These are phyloP conservation scores for Drosophila atripex DNA, from an alignment of 2,888 invertebrate genomes.

Conservation along the genomic window DNA sequence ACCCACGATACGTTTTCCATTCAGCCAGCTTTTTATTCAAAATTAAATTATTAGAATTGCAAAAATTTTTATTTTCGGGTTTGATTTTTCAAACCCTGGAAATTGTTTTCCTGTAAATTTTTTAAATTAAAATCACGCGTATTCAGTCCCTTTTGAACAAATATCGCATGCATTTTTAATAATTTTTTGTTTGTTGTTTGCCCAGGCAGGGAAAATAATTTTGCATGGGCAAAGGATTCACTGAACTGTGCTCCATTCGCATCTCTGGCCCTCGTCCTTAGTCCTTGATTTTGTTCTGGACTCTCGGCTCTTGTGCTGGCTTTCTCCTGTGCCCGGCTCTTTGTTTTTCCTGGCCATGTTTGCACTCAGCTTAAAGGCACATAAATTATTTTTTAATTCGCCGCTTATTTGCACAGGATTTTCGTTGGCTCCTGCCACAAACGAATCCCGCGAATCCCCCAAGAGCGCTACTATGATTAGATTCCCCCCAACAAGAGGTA, in stretches of 20 bases:
- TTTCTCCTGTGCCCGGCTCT: constrained; percentile 17
- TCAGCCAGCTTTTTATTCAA: constrained; percentile 14
- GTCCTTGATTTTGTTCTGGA: constrained; percentile 22
- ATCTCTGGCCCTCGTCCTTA: constrained; percentile 18
- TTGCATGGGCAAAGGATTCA: constrained; percentile 67
- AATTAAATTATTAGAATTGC: constrained; percentile 15
- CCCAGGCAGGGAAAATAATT: constrained; percentile 70
- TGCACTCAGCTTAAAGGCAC: constrained; percentile 61
- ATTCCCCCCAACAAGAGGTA: constrained; percentile 10
- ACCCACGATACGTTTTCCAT: background rate
- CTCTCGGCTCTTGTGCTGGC: constrained; percentile 9
- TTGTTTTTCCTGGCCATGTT: constrained; percentile 26
- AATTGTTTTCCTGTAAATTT: too few species aligned
- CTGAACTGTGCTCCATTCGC: constrained; percentile 66
- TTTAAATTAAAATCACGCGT: constrained; percentile 67
- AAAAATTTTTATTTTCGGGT: background rate
- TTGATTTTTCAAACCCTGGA: constrained; percentile 58
- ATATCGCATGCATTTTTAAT: constrained; percentile 71
- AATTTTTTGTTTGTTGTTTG: constrained; percentile 75
- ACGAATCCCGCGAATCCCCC: constrained; percentile 9
- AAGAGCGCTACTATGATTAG: constrained; percentile 53
- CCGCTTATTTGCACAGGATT: constrained; percentile 65
- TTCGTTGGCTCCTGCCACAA: constrained; percentile 25
- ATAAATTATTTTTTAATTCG: constrained; percentile 74
- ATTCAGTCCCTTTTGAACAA: constrained; percentile 41